phyloP scores from a whole-genome alignment of 2,888 invertebrate genomes.

The Carpatolechia fugitivella region DNA sequence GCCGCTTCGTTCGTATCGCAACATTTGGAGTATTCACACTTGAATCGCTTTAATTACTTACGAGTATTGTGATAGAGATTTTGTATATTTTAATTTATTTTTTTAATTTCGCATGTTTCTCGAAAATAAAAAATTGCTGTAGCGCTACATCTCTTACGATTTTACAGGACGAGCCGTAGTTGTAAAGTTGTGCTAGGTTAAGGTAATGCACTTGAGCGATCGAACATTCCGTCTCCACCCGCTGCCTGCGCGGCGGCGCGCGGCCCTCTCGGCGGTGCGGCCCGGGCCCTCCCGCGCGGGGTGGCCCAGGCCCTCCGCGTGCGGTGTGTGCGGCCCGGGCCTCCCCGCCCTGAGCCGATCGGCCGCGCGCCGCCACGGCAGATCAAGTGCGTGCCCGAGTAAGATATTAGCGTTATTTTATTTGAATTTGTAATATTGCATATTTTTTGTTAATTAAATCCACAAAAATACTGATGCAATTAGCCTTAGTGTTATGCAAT shows the following conservation, averaged over 20 bases:
- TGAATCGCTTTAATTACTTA: constrained; percentile 80
- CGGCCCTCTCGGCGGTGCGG: constrained; percentile 27
- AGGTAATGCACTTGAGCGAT: constrained; percentile 56
- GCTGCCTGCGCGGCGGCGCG: constrained; percentile 18
- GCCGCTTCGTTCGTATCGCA: constrained; percentile 67
- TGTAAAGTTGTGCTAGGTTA: constrained; percentile 72
- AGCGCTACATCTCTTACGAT: constrained; percentile 72
- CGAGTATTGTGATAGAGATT: constrained; percentile 80
- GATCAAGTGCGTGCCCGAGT: constrained; percentile 71
- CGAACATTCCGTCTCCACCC: constrained; percentile 16
- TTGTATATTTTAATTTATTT: constrained; percentile 80
- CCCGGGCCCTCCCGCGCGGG: not conserved
- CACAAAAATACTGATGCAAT: constrained; percentile 78
- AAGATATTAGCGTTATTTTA: constrained; percentile 78
- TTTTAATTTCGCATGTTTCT: constrained; percentile 75
- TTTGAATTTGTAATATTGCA: constrained; percentile 78
- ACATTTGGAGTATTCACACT: constrained; percentile 77
- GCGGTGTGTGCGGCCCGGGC: constrained; percentile 1
- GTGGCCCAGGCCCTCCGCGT: not conserved
- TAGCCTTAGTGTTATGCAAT: constrained; percentile 80
- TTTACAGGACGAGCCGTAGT: constrained; percentile 65
- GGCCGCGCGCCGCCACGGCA: constrained; percentile 36
- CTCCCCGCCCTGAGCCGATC: too few species aligned
- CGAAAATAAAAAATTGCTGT: constrained; percentile 56
- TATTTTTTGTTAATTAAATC: constrained; percentile 77